phyloP scores from a whole-genome alignment of 2,888 invertebrate species.

The Cantharis lateralis region DNA sequence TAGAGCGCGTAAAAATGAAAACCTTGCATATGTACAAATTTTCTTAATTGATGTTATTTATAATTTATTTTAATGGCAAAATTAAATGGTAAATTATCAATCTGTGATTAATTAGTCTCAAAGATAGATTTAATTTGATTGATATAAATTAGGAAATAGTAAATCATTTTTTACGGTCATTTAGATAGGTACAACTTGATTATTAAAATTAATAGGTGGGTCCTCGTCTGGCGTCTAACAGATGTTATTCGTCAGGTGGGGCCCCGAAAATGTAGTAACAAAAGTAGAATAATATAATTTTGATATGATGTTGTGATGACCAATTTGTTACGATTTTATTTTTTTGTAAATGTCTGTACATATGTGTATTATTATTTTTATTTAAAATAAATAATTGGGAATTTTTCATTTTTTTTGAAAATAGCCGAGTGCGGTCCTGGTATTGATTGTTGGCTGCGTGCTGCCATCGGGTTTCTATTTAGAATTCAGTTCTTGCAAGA shows the following conservation, averaged over 20 bases:
- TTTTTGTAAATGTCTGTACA: not conserved
- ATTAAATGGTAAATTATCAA: constrained; percentile 7
- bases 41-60: not conserved
- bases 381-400: not conserved
- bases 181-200: not conserved
- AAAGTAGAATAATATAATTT: not conserved
- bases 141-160: not conserved
- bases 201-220: not conserved
- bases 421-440: constrained; percentile 11
- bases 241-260: not conserved
- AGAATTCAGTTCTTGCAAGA: constrained; percentile 28
- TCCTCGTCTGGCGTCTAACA: not conserved
- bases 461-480: constrained; percentile 12
- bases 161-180: not conserved
- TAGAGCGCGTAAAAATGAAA: not conserved
- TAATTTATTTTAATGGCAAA: not conserved
- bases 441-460: constrained; percentile 27
- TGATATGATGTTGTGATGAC: not conserved
- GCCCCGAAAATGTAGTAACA: not conserved
- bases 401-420: not conserved
- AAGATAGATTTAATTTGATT: not conserved
- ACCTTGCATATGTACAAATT: not conserved
- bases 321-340: not conserved
- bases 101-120: constrained; percentile 21
- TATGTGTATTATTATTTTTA: not conserved